These are phyloP conservation scores for Adelosebastes latens DNA, from an alignment of 2,797 vertebrate species.

Conservation along the genomic window DNA sequence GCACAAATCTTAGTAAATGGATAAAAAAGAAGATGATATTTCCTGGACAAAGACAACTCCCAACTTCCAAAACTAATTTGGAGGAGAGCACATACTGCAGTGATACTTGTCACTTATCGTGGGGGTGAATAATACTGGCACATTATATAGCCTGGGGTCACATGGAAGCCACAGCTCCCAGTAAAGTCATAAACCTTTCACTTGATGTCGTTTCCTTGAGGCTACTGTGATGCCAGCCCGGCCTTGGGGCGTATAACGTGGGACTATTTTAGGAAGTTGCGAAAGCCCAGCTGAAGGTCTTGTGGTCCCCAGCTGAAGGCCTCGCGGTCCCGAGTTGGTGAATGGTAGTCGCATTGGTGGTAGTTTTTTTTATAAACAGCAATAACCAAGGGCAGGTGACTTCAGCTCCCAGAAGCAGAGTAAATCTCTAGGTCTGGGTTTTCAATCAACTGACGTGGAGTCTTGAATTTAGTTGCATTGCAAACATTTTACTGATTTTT, in stretches of 20 bases:
- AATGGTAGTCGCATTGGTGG: constrained; percentile 45
- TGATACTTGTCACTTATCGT: not conserved
- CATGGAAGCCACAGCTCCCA: constrained; percentile 26
- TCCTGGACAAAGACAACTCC: not conserved
- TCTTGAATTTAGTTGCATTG: not conserved
- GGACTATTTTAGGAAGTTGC: constrained; percentile 78
- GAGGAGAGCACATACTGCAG: not conserved
- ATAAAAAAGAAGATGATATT: not conserved
- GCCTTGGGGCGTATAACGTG: constrained; percentile 63
- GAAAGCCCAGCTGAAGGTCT: constrained; percentile 71
- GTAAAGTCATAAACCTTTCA: constrained; percentile 47
- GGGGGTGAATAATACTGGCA: not conserved
- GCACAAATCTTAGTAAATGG: not conserved
- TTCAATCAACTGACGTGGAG: not conserved
- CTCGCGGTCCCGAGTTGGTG: constrained; percentile 52
- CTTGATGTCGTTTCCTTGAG: constrained; percentile 66
- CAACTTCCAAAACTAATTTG: not conserved
- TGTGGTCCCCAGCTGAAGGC: constrained; percentile 63
- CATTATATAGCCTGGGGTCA: constrained; percentile 13
- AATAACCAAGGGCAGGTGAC: constrained; percentile 73
- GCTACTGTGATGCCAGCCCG: constrained; percentile 58
- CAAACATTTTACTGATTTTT: constrained; percentile 10
- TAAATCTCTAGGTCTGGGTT: constrained; percentile 3
- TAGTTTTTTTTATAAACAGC: constrained; percentile 25
- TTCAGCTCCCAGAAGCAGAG: constrained; percentile 17